Evolutionary conservation across 2,888 invertebrate species (phyloP), one percentile per base, ranked within the genome.

Genomic region (Theretra japonica): DNA sequence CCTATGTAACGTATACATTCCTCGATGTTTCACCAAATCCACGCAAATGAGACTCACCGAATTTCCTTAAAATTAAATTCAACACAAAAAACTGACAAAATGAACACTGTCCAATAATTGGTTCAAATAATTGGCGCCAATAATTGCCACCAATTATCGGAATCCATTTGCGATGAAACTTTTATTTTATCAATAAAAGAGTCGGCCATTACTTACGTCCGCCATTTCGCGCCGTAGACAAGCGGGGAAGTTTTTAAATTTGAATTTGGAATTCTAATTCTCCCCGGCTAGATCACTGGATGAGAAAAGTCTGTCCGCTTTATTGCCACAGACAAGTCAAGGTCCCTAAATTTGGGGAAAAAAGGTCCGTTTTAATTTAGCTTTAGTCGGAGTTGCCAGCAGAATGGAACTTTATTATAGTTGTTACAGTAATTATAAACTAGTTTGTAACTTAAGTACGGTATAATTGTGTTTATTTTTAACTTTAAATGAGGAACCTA

Each of bases 231-330:
- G 41, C 21, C 41, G 65, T 41, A 65, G 65, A 65, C 65, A 48
- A 65, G 53, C 69, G 68, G 50, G 8, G 62, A 70, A 62, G 50
- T 70, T 70, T 70, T 62, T 33, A 70, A 70, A 70, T 70, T 62
- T 62, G 53, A 70, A 70, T 70, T 70, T 53, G 50, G 60, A 70
- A 69, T 69, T 56, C 69, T 69, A 69, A 69, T 56, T 69, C 48
- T 65, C 65, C 41, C 65, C 23, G 48, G 65, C 65, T 48, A 65
- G 65, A 65, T 15, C 23, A 41, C 41, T 48, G 65, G 41, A 48
- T 62, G 65, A 21, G 23, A 48, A 48, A 65, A 65, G 65, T 65
- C 65, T 65, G 65, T 21, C 41, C 41, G 41, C 65, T 41, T 65
- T 65, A 65, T 48, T 65, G 65, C 23, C 23, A 19, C 62, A 17